Evolutionary conservation across 2,888 invertebrate species (phyloP).

Genomic region (Euplexia lucipara): DNA sequence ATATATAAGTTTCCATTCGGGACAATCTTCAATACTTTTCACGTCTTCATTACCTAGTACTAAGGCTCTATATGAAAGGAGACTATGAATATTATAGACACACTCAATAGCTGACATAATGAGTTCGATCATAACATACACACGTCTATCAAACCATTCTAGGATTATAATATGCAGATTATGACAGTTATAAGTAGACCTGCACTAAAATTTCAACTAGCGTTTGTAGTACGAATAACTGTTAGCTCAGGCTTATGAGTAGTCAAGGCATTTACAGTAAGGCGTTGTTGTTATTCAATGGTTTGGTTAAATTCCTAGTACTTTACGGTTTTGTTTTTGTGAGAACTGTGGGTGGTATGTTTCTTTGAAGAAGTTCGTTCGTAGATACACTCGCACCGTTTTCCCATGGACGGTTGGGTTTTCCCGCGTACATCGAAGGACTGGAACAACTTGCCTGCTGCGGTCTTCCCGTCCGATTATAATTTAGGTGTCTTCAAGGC

Average conservation of each 20-base stretch:
- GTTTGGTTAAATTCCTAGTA: conserved; percentile 10
- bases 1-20: too few species aligned
- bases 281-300: conserved; percentile 37
- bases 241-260: conserved; percentile 45
- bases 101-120: background rate
- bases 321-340: conserved; percentile 7
- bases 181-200: conserved; percentile 33
- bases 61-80: background rate
- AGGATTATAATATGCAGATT: conserved; percentile 35
- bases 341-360: conserved; percentile 8
- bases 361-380: background rate
- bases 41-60: background rate
- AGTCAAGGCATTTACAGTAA: conserved; percentile 35
- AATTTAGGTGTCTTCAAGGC: too few species aligned
- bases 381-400: too few species aligned
- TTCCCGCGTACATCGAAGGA: too few species aligned
- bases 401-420: too few species aligned
- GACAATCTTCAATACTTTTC: too few species aligned
- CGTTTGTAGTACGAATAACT: conserved; percentile 54
- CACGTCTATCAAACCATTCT: conserved; percentile 28
- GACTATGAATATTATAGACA: background rate
- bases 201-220: conserved; percentile 39
- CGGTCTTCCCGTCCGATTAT: too few species aligned
- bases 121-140: conserved; percentile 3
- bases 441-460: too few species aligned